Evolutionary conservation across 2,797 vertebrate genomes (phyloP).

Genomic region (Chaetophractus vellerosus): DNA sequence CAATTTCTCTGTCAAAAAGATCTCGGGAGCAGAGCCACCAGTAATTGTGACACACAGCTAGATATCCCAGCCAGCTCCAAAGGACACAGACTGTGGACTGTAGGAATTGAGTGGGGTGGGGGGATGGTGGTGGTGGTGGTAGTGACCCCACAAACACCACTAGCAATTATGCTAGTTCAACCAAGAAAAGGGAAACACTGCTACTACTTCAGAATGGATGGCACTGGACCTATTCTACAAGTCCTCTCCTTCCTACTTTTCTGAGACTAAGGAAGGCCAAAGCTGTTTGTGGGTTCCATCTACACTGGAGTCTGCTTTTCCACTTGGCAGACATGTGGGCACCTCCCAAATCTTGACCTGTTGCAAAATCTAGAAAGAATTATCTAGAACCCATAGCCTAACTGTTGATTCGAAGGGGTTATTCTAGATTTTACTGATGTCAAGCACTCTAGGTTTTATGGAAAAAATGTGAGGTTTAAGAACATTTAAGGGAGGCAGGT

Average conservation of each 20-base stretch:
- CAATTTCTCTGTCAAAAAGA: neutral
- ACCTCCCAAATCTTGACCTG: conserved; percentile 8
- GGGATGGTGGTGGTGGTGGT: too few relatives aligned
- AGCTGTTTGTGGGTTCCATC: neutral
- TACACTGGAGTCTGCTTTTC: neutral
- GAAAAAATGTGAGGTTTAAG: neutral
- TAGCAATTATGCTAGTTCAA: neutral
- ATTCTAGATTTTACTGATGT: neutral
- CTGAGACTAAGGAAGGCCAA: neutral
- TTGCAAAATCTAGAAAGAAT: conserved; percentile 47
- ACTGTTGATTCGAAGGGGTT: neutral
- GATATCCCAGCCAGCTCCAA: neutral
- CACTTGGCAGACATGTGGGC: neutral
- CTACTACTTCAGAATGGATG: neutral
- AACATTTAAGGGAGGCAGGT: neutral
- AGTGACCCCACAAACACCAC: neutral
- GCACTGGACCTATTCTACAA: neutral
- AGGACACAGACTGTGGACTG: neutral
- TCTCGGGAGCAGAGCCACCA: neutral
- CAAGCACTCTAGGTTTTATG: neutral
- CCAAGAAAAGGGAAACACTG: neutral
- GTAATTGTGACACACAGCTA: neutral
- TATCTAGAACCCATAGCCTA: neutral
- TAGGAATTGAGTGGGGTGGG: neutral
- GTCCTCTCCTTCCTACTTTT: neutral